Conservation (phyloP, 2,113 vertebrate species). For the Catharus bicknelli region DNA sequence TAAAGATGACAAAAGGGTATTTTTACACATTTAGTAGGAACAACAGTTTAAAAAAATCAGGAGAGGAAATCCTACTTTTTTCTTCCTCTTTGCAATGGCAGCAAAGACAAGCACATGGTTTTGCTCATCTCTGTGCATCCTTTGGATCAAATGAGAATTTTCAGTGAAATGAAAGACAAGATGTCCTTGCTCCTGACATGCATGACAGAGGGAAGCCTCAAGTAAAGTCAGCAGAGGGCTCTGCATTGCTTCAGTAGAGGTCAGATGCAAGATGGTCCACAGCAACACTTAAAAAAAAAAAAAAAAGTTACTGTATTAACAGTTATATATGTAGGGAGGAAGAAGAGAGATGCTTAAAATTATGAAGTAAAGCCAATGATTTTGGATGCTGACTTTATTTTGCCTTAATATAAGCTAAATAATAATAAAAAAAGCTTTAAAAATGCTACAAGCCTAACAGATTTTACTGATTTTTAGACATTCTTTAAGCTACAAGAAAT, state of each 20-base stretch:
- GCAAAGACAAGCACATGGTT: background rate
- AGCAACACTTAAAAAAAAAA: fast-evolving
- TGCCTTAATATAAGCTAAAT: background rate
- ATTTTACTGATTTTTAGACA: background rate
- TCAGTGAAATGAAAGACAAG: background rate
- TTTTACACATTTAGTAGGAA: fast-evolving
- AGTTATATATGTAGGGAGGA: background rate
- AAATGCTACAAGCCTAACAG: background rate
- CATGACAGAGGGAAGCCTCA: background rate
- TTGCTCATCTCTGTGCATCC: background rate
- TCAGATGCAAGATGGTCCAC: background rate
- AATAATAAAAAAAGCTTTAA: background rate
- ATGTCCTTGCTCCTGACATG: background rate
- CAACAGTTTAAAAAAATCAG: background rate
- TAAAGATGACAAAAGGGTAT: background rate
- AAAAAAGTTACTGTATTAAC: background rate
- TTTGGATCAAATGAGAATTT: background rate
- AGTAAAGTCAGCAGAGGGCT: background rate
- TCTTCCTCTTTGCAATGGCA: background rate
- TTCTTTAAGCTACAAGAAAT: background rate
- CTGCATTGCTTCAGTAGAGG: background rate
- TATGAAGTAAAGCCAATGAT: background rate
- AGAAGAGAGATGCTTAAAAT: background rate
- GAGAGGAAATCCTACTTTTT: background rate
- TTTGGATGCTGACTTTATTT: background rate